Conservation (phyloP, 2,797 vertebrate species). For the Hylomyscus alleni region DNA sequence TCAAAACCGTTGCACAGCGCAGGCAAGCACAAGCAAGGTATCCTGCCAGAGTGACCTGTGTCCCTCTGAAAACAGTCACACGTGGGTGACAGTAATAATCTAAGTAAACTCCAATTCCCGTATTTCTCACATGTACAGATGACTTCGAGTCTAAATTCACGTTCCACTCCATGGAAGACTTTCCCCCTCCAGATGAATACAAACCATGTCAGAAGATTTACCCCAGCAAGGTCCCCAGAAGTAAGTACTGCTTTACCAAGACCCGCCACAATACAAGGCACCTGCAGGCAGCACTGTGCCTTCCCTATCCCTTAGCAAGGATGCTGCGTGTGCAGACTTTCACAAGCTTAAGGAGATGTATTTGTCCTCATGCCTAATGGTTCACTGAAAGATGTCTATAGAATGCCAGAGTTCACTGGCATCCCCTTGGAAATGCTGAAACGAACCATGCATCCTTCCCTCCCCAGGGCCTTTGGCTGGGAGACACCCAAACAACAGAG, state of each 20-base stretch:
- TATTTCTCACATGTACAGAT: slow-evolving; percentile 88
- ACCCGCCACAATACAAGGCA: neutral
- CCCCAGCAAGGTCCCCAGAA: slow-evolving; percentile 96
- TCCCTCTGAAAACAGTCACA: neutral
- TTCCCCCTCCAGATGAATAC: slow-evolving; percentile 97
- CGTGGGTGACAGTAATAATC: neutral
- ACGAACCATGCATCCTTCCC: neutral
- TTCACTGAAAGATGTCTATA: neutral
- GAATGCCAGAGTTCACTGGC: neutral
- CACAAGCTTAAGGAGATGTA: neutral
- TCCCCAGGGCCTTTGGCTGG: neutral
- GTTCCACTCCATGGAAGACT: slow-evolving; percentile 97
- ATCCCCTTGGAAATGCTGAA: neutral
- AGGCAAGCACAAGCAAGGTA: neutral
- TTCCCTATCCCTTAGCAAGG: neutral
- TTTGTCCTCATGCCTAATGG: neutral
- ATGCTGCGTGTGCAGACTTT: neutral
- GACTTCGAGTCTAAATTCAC: slow-evolving; percentile 99
- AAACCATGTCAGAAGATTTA: slow-evolving; percentile 95
- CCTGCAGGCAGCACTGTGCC: neutral
- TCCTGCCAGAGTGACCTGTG: neutral
- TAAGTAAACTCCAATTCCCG: slow-evolving; percentile 10
- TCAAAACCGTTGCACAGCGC: neutral
- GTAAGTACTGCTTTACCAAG: slow-evolving; percentile 87
- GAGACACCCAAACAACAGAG: neutral